Conservation (phyloP, 2,113 vertebrate genomes). For the Caloenas nicobarica region DNA sequence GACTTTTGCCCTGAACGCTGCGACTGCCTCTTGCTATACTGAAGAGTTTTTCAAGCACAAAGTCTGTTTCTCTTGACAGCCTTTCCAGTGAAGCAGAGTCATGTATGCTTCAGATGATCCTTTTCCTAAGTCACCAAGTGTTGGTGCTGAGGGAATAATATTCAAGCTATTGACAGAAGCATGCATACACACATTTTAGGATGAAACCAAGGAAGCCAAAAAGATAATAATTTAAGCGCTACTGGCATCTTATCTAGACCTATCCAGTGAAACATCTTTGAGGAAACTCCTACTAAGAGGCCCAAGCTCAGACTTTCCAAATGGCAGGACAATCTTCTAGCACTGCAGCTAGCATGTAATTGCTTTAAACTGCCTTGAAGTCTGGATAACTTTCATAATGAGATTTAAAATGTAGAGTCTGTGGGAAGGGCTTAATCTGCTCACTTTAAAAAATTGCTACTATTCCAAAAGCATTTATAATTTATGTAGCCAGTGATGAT, state of each 20-base stretch:
- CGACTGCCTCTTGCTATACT: neutral
- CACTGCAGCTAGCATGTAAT: neutral
- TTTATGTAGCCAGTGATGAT: accelerated
- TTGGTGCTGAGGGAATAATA: neutral
- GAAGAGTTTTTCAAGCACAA: neutral
- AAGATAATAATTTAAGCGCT: neutral
- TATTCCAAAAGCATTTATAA: neutral
- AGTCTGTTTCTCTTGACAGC: neutral
- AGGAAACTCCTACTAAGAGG: neutral
- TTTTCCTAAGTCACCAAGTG: neutral
- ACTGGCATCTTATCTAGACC: neutral
- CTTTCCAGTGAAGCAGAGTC: neutral
- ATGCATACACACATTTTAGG: neutral
- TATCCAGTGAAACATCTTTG: neutral
- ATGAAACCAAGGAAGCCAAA: neutral
- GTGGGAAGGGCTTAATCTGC: neutral
- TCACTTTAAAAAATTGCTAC: neutral
- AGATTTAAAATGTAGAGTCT: neutral
- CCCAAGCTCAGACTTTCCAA: neutral
- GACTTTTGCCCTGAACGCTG: neutral
- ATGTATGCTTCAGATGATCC: neutral
- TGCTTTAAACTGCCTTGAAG: neutral
- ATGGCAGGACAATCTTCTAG: neutral
- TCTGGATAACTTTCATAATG: neutral
- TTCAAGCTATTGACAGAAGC: neutral